Evolutionary conservation across 2,113 vertebrate species (phyloP), one percentile per base, ranked within the genome.

Genomic region (Mola mola): DNA sequence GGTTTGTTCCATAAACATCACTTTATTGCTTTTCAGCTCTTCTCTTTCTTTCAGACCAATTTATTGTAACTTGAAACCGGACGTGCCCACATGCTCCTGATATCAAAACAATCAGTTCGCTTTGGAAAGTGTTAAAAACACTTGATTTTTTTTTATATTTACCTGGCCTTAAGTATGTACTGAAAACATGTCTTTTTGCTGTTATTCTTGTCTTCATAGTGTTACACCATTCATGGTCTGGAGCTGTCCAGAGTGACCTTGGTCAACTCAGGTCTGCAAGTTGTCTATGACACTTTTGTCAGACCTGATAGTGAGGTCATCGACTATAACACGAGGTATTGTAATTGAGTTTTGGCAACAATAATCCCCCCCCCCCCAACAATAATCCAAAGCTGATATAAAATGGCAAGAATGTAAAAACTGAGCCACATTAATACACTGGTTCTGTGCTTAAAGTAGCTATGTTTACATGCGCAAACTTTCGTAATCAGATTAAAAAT

Each of bases 311-410:
- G 90, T 58, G 90, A 94, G 61, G 81, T 93, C 31, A 79, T 94
- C 47, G 94, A 95, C 86, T 94, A 78, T 46, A 93, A 94, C 58
- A 92, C 79, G 61, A 94, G 92, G 92, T 95, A 90, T 66, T 38
- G 8, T 38, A 16, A 8, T 5, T 5, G 15, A 51, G 21, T 10
- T 15, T 11, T 29, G 0, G 1, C 22, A 26, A 1, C n/a, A 1
- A 16, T 61, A 17, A 31, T 3, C 0, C 2, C 4, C 11, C 3
- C 15, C 15, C 22, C 8, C 9, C 2, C 1, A 3, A n/a, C 11
- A 22, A 4, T 3, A 11, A 8, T 2, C 28, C 6, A 24, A 65
- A 20, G 11, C 3, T 44, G 9, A 65, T 25, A 16, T 20, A n/a
- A 13, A 37, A 40, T 2, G 11, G 11, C 12, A 59, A 6, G 5